These are phyloP conservation scores for Lapara coniferarum DNA, from an alignment of 2,888 invertebrate genomes.

Conservation along the genomic window DNA sequence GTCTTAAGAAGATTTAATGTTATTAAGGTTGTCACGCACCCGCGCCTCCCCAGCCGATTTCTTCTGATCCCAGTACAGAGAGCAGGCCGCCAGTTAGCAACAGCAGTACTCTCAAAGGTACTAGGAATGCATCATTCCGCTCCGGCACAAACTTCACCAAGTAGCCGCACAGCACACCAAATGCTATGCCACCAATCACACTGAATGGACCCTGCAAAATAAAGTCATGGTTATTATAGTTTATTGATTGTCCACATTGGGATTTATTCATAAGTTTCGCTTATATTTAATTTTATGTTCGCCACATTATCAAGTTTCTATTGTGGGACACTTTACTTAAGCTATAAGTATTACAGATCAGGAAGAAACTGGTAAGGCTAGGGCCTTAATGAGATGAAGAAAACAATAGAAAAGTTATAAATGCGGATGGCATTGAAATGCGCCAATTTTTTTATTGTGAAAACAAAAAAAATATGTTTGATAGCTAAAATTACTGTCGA, in stretches of 20 bases:
- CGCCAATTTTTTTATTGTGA: no score
- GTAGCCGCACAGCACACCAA: slow-evolving; percentile 92
- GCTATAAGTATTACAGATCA: background rate
- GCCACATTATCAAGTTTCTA: no score
- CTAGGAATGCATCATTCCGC: slow-evolving; percentile 90
- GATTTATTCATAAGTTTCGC: no score
- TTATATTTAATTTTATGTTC: no score
- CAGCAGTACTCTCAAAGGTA: slow-evolving; percentile 90
- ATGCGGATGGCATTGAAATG: no score
- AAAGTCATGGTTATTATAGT: background rate
- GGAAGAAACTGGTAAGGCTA: background rate
- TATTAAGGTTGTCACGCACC: slow-evolving; percentile 55
- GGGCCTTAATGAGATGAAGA: no score
- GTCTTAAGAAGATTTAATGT: background rate
- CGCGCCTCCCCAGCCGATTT: slow-evolving; percentile 87
- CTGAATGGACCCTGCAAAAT: slow-evolving; percentile 88
- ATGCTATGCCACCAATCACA: slow-evolving; percentile 90
- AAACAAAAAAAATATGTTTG: no score
- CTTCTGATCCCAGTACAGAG: slow-evolving; percentile 93
- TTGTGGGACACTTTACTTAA: background rate
- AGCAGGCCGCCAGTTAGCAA: slow-evolving; percentile 92
- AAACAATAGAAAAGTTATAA: no score
- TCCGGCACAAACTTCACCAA: slow-evolving; percentile 93
- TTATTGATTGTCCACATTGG: no score
- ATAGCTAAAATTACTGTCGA: no score